These are phyloP conservation scores for Paradisaea rubra DNA, from an alignment of 2,113 vertebrate genomes.

Conservation along the genomic window DNA sequence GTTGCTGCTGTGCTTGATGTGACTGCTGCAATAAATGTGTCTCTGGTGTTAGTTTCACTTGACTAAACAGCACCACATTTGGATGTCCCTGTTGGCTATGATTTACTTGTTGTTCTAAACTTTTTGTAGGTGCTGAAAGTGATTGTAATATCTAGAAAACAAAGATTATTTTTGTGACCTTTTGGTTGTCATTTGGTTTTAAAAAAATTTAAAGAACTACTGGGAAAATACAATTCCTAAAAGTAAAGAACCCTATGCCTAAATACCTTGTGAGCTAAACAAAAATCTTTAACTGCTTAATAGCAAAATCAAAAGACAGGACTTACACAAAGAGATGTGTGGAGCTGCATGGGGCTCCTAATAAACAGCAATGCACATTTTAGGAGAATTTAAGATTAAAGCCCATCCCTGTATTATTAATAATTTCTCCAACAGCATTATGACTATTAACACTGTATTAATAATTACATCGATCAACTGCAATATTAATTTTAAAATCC, in stretches of 20 bases:
- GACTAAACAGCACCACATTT: conserved; percentile 74
- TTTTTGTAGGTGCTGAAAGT: conserved; percentile 86
- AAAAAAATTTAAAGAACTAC: conserved; percentile 26
- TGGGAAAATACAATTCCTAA: conserved; percentile 1
- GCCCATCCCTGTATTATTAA: not conserved
- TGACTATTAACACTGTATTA: not conserved
- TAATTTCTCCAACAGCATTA: not conserved
- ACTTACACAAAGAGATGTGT: not conserved
- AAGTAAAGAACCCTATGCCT: not conserved
- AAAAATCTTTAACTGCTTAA: not conserved
- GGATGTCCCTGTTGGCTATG: conserved; percentile 79
- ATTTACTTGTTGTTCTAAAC: conserved; percentile 81
- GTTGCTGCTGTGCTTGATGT: conserved; percentile 73
- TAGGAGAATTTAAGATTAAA: not conserved
- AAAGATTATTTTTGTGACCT: conserved; percentile 29
- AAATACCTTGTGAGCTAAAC: not conserved
- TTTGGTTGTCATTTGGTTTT: not conserved
- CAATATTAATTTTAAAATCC: not conserved
- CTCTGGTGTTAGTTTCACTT: conserved; percentile 75
- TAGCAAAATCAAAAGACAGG: not conserved
- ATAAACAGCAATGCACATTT: not conserved
- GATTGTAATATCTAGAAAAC: conserved; percentile 86
- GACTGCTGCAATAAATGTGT: conserved; percentile 76
- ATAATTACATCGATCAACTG: not conserved
- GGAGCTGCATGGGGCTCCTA: not conserved